Evolutionary conservation across 2,113 vertebrate genomes (phyloP).

Genomic region (Hydropotes inermis): DNA sequence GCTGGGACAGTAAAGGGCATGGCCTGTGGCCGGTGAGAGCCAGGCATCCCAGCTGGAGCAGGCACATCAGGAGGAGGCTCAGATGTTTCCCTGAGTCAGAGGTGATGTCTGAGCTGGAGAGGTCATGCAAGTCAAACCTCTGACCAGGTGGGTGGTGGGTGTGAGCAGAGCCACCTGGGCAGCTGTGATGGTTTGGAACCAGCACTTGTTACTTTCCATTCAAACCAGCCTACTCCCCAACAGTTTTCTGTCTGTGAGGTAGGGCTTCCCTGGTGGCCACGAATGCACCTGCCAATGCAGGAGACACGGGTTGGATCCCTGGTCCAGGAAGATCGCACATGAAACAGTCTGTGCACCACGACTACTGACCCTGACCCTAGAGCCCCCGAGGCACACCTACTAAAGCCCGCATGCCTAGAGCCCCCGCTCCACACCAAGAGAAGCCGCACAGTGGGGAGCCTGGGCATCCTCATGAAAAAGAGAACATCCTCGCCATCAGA

Average conservation of each 20-base stretch:
- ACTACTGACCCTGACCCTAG: background rate
- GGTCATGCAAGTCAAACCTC: background rate
- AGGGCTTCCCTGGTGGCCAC: background rate
- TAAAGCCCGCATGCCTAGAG: rapidly evolving
- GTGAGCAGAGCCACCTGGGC: background rate
- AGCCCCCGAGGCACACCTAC: background rate
- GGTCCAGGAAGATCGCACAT: background rate
- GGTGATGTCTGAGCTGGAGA: background rate
- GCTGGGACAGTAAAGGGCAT: background rate
- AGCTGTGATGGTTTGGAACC: background rate
- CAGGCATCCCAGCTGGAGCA: background rate
- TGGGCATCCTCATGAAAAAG: background rate
- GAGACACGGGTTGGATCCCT: background rate
- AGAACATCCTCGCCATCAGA: background rate
- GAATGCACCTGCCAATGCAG: background rate
- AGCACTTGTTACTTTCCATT: background rate
- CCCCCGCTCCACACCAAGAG: rapidly evolving
- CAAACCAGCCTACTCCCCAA: background rate
- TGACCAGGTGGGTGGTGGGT: background rate
- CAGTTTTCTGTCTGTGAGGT: background rate
- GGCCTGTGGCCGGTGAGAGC: background rate
- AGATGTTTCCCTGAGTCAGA: background rate
- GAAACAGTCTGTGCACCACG: background rate
- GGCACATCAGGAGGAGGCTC: background rate
- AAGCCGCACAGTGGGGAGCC: rapidly evolving